These are phyloP conservation scores for Choristoneura rosaceana DNA, from an alignment of 2,888 invertebrate species.

Conservation along the genomic window DNA sequence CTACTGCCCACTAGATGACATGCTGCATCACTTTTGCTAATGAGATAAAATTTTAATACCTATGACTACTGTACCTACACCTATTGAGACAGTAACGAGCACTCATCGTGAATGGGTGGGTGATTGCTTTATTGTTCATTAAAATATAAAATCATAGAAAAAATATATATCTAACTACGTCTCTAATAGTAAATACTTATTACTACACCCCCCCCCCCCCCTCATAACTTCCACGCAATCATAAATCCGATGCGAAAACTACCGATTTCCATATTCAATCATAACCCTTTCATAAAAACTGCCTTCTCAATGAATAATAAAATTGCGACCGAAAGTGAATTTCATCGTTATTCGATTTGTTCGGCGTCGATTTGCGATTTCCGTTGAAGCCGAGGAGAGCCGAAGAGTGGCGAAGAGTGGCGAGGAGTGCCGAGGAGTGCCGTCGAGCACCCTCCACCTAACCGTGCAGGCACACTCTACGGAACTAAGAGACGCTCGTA, in stretches of 20 bases:
- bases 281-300: constrained; percentile 15
- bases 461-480: constrained; percentile 36
- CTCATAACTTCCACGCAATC: neutral
- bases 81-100: too few species aligned
- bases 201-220: neutral
- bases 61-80: too few species aligned
- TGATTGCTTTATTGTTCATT: too few species aligned
- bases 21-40: too few species aligned
- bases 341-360: constrained; percentile 42
- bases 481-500: constrained; percentile 20
- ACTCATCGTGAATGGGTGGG: too few species aligned
- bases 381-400: constrained; percentile 5
- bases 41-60: too few species aligned
- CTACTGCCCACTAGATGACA: too few species aligned
- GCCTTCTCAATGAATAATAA: constrained; percentile 38
- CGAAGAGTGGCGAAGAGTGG: constrained; percentile 18
- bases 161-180: too few species aligned
- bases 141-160: too few species aligned
- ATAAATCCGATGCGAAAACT: neutral
- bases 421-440: constrained; percentile 42
- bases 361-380: constrained; percentile 36
- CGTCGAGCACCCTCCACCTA: constrained; percentile 36
- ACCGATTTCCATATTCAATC: constrained; percentile 13
- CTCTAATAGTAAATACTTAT: too few species aligned
- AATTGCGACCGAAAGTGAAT: constrained; percentile 40